These are phyloP conservation scores for Pseudomyrmex sp. DNA, from an alignment of 1,140 invertebrate species.

Conservation along the genomic window DNA sequence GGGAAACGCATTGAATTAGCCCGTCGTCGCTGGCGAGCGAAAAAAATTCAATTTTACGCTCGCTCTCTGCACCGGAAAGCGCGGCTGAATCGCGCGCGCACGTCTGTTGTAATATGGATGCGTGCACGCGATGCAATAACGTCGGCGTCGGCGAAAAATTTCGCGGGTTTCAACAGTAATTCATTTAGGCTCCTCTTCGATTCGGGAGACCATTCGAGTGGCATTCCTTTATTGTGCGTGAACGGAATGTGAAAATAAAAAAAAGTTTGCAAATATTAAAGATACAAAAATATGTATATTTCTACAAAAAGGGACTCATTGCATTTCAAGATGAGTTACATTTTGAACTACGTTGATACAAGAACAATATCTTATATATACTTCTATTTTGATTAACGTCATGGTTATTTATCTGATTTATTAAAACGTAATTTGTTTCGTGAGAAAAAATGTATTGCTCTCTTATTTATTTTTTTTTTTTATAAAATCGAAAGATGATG, in stretches of 20 bases:
- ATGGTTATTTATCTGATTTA: too few relatives aligned
- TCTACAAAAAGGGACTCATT: too few relatives aligned
- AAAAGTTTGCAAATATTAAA: neutral
- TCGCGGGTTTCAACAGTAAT: neutral
- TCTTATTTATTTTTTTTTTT: too few relatives aligned
- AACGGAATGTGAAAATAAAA: neutral
- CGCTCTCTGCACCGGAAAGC: conserved; percentile 7
- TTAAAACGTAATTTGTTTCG: too few relatives aligned
- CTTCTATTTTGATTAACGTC: too few relatives aligned
- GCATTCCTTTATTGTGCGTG: neutral
- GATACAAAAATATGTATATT: neutral
- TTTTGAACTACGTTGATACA: too few relatives aligned
- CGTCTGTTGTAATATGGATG: conserved; percentile 7
- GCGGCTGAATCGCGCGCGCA: neutral
- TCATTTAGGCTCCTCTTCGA: neutral
- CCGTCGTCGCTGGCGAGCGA: conserved; percentile 34
- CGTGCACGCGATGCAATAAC: conserved; percentile 19
- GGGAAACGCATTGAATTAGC: conserved; percentile 47
- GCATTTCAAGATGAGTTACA: too few relatives aligned
- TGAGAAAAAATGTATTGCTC: too few relatives aligned
- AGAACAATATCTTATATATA: too few relatives aligned
- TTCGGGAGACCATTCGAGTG: neutral
- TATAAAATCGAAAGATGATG: too few relatives aligned
- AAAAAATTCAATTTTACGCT: conserved; percentile 59
- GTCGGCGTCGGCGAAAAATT: neutral